Evolutionary conservation across 2,797 vertebrate species (phyloP).

Genomic region (Carcharodon carcharias): DNA sequence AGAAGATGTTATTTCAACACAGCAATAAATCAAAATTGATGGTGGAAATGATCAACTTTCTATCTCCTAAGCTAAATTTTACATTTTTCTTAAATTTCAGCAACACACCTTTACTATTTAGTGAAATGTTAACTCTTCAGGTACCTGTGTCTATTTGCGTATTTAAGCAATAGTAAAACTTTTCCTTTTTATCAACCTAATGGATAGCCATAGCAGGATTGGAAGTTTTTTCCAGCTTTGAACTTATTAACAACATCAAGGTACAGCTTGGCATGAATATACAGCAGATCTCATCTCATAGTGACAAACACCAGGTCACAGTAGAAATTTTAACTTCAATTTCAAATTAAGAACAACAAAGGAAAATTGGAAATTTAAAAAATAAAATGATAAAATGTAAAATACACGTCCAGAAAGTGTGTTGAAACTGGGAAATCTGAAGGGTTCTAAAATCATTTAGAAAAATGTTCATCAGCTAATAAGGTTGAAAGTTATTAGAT

Average conservation of each 20-base stretch:
- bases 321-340: neutral
- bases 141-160: neutral
- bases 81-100: neutral
- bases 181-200: neutral
- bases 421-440: neutral
- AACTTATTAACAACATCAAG: neutral
- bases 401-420: neutral
- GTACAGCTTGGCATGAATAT: neutral
- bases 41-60: neutral
- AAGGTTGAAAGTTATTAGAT: neutral
- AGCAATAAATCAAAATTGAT: neutral
- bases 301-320: neutral
- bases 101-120: neutral
- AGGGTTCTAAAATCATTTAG: no score
- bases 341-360: neutral
- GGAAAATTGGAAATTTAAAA: neutral
- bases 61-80: neutral
- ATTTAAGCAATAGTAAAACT: neutral
- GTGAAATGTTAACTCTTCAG: neutral
- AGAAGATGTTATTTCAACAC: conserved; percentile 34
- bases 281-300: neutral
- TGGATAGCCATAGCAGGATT: neutral
- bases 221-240: neutral
- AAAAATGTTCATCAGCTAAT: neutral
- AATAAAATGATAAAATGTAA: neutral